Evolutionary conservation across 2,888 invertebrate species (phyloP).

Genomic region (Creontiades dilutus): DNA sequence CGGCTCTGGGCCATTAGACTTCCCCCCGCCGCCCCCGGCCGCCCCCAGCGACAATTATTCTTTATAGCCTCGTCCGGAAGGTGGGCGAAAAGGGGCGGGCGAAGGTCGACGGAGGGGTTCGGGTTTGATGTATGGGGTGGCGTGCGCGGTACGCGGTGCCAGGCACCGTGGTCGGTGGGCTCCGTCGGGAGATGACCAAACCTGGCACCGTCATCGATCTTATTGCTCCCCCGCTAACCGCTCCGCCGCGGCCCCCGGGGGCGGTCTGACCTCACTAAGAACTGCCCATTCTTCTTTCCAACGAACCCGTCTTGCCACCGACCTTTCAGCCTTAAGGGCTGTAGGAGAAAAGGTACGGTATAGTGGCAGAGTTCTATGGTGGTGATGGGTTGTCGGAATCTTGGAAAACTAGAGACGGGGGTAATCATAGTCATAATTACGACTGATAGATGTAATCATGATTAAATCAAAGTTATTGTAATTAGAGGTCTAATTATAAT

Average conservation of each 20-base stretch:
- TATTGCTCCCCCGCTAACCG: not conserved
- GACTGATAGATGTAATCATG: too few species aligned
- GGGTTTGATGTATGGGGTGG: constrained; percentile 77
- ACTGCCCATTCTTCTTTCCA: constrained; percentile 49
- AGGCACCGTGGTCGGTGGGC: constrained; percentile 50
- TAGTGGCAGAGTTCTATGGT: too few species aligned
- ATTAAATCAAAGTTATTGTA: too few species aligned
- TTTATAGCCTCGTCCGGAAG: constrained; percentile 56
- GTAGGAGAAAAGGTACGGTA: too few species aligned
- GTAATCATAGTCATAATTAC: too few species aligned
- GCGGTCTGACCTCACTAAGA: constrained; percentile 51
- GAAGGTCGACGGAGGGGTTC: not conserved
- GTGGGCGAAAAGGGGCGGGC: not conserved
- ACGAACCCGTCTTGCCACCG: not conserved
- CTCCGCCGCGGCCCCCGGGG: not conserved
- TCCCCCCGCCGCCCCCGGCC: constrained; percentile 14
- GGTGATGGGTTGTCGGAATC: too few species aligned
- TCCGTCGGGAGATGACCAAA: constrained; percentile 64
- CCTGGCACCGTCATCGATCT: constrained; percentile 72
- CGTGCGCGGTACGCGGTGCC: constrained; percentile 77
- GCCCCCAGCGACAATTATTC: constrained; percentile 70
- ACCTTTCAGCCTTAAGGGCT: not conserved
- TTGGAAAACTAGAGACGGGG: too few species aligned
- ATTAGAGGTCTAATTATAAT: too few species aligned
- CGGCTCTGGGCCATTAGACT: constrained; percentile 67